Evolutionary conservation across 2,888 invertebrate species (phyloP).

Genomic region (Cephalotes varians): DNA sequence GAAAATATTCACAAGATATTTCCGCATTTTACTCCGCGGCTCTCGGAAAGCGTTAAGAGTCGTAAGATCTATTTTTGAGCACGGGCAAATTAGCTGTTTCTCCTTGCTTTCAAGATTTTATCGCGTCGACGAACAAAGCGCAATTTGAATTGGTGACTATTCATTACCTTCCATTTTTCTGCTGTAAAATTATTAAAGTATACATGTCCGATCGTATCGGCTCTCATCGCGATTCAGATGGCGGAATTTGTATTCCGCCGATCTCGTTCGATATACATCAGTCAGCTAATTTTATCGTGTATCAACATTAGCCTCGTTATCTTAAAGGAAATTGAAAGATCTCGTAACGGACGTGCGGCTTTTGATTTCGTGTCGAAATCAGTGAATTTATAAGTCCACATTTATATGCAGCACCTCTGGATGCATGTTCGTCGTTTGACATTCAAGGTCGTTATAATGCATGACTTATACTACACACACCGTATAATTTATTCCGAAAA

Average conservation of each 20-base stretch:
- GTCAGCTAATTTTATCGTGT: constrained; percentile 14
- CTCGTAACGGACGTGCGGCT: not conserved
- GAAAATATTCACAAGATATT: not conserved
- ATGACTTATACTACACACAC: constrained; percentile 25
- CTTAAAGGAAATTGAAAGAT: constrained; percentile 30
- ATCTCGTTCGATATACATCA: constrained; percentile 6
- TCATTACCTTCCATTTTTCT: not conserved
- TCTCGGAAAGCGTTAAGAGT: constrained; percentile 14
- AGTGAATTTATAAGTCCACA: constrained; percentile 14
- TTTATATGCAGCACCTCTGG: constrained; percentile 18
- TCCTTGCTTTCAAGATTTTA: not conserved
- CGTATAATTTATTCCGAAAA: constrained; percentile 5
- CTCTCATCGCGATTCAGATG: constrained; percentile 8
- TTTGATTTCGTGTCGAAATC: constrained; percentile 22
- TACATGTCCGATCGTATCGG: constrained; percentile 3
- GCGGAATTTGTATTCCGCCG: not conserved
- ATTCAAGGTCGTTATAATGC: constrained; percentile 37
- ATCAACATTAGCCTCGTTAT: constrained; percentile 15
- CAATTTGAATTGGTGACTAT: constrained; percentile 23
- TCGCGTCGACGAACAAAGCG: constrained; percentile 20
- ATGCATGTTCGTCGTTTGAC: constrained; percentile 22
- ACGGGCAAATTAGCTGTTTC: not conserved
- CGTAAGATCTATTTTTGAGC: not conserved
- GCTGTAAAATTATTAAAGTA: constrained; percentile 5
- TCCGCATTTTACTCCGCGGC: not conserved